Percentiles rank a stretch among this genome's conserved stretches.
Conservation (phyloP, 2,888 invertebrate genomes). For the Phortica magna region DNA sequence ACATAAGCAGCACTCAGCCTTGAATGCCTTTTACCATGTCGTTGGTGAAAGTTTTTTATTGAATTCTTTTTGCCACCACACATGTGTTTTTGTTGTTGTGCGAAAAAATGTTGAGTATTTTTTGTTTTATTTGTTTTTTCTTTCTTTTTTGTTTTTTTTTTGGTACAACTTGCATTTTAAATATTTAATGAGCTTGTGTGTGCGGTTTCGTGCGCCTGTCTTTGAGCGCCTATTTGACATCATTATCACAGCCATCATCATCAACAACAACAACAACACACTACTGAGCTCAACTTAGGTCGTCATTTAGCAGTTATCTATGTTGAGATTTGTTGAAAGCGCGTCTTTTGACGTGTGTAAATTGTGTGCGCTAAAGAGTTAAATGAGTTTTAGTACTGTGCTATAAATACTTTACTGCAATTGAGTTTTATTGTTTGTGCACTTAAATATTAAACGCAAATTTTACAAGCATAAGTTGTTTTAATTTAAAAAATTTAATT, state of each 20-base stretch:
- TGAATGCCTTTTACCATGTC: neutral
- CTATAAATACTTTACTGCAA: neutral
- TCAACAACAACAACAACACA: no score
- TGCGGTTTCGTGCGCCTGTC: neutral
- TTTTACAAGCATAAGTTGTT: no score
- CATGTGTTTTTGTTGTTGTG: conserved; percentile 1
- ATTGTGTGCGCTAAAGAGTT: neutral
- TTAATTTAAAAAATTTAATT: no score
- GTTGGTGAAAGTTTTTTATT: conserved; percentile 9
- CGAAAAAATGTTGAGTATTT: neutral
- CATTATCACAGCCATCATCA: no score
- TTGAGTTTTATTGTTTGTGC: neutral
- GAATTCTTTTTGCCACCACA: neutral
- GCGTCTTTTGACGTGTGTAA: neutral
- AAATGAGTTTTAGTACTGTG: neutral
- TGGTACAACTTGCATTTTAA: conserved; percentile 53
- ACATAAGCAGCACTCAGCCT: conserved; percentile 1
- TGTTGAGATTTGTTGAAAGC: neutral
- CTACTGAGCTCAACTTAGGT: neutral
- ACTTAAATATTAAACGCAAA: no score
- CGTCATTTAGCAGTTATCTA: conserved; percentile 8
- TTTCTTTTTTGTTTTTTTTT: neutral
- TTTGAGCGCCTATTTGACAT: conserved; percentile 36
- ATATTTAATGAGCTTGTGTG: conserved; percentile 56
- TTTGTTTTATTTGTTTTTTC: conserved; percentile 36